phyloP scores from a whole-genome alignment of 2,888 invertebrate species.

The Tenthredo notha region DNA sequence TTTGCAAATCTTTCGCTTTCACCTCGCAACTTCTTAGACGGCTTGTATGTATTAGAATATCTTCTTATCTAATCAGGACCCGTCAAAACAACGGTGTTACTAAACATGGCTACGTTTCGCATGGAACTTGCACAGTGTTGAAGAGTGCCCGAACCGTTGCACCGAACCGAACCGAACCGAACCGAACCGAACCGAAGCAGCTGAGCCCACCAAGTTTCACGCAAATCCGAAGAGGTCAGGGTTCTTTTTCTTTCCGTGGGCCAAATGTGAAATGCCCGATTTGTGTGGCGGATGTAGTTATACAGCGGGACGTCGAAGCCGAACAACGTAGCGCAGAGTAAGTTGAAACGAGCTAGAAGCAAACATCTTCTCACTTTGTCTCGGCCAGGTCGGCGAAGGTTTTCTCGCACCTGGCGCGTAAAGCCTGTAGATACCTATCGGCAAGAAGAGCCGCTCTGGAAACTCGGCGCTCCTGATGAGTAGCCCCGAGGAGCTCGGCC shows the following conservation, averaged over 20 bases:
- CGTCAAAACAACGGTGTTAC: neutral
- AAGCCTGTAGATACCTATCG: constrained; percentile 72
- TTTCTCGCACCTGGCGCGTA: constrained; percentile 73
- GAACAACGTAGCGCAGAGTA: constrained; percentile 41
- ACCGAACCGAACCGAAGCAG: too few relatives aligned
- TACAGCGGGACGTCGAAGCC: neutral
- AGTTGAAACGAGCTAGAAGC: constrained; percentile 27
- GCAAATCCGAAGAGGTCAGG: neutral
- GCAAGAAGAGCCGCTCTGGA: constrained; percentile 71
- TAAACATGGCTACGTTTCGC: neutral
- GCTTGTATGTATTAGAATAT: neutral
- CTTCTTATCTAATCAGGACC: neutral
- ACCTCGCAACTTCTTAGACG: neutral
- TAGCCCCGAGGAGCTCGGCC: constrained; percentile 74
- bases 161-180: too few relatives aligned
- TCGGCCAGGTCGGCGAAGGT: constrained; percentile 71
- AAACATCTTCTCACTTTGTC: constrained; percentile 71
- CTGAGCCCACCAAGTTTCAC: neutral
- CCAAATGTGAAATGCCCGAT: neutral
- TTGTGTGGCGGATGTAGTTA: neutral
- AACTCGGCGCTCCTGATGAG: constrained; percentile 73
- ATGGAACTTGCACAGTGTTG: neutral
- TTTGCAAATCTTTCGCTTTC: neutral
- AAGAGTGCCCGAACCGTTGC: neutral
- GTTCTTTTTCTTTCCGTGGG: neutral